phyloP scores from a whole-genome alignment of 2,888 invertebrate genomes.

The Cotesia congregata region DNA sequence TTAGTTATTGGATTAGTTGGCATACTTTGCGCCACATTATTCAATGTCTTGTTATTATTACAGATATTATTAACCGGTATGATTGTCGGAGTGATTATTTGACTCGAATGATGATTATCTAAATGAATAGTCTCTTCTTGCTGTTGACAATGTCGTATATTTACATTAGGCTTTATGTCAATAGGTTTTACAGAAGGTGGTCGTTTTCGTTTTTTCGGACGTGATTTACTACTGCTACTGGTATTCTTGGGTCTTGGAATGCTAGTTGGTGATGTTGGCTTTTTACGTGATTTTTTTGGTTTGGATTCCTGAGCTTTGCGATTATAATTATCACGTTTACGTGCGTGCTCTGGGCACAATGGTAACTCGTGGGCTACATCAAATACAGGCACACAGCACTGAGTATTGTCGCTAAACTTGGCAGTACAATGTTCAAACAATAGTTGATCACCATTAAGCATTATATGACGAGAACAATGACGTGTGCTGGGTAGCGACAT shows the following conservation, averaged over 20 bases:
- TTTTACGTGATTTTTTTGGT: constrained; percentile 80
- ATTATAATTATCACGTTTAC: constrained; percentile 87
- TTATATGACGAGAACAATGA: constrained; percentile 88
- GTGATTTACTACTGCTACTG: constrained; percentile 55
- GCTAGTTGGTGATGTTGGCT: constrained; percentile 72
- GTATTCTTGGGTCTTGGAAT: constrained; percentile 72
- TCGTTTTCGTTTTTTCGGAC: constrained; percentile 66
- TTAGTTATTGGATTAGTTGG: constrained; percentile 53
- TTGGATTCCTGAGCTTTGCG: constrained; percentile 82
- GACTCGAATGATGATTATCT: constrained; percentile 51
- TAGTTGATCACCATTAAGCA: constrained; percentile 86
- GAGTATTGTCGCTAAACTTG: constrained; percentile 83
- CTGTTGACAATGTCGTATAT: constrained; percentile 46
- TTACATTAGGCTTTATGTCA: constrained; percentile 49
- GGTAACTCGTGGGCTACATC: constrained; percentile 86
- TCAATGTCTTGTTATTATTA: constrained; percentile 61
- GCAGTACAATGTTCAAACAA: constrained; percentile 86
- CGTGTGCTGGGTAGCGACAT: constrained; percentile 82
- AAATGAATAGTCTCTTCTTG: constrained; percentile 48
- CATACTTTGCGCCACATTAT: constrained; percentile 56
- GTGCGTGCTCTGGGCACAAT: constrained; percentile 87
- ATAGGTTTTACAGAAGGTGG: constrained; percentile 58
- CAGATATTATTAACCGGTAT: constrained; percentile 40
- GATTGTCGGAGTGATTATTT: constrained; percentile 37
- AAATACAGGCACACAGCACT: constrained; percentile 84